Evolutionary conservation across 2,113 vertebrate species (phyloP).

Genomic region (Benthochromis sp.): DNA sequence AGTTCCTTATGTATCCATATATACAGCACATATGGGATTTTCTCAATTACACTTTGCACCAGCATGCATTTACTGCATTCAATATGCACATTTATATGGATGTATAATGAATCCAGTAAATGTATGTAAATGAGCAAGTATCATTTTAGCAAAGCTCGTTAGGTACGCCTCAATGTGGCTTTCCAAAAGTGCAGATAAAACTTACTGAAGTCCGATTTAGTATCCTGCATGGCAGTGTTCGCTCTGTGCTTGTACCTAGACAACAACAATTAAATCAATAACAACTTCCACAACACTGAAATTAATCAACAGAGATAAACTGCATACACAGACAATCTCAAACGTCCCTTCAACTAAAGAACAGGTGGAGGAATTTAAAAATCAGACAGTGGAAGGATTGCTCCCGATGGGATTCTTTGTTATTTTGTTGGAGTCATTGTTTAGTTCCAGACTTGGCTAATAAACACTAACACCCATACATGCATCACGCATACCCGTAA

Average conservation of each 20-base stretch:
- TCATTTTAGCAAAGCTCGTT: background rate
- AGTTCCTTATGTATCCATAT: background rate
- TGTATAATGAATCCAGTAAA: background rate
- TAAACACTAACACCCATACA: background rate
- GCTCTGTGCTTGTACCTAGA: slow-evolving; percentile 67
- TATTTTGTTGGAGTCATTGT: background rate
- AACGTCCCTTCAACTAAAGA: background rate
- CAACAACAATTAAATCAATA: background rate
- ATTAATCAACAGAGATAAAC: background rate
- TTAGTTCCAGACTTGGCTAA: background rate
- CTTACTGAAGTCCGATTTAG: slow-evolving; percentile 72
- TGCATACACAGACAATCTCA: background rate
- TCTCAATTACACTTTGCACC: background rate
- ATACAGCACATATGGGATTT: background rate
- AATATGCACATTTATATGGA: background rate
- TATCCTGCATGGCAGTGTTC: slow-evolving; percentile 56
- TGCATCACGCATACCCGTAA: background rate
- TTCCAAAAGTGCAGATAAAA: background rate
- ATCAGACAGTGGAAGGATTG: background rate
- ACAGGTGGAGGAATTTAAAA: background rate
- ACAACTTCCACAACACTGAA: background rate
- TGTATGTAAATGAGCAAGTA: background rate
- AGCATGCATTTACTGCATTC: background rate
- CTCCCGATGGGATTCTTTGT: background rate
- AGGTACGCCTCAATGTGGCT: background rate